Base-by-base conservation (phyloP, 2,797 vertebrate genomes). In the Scomberomorus guttatus region DNA sequence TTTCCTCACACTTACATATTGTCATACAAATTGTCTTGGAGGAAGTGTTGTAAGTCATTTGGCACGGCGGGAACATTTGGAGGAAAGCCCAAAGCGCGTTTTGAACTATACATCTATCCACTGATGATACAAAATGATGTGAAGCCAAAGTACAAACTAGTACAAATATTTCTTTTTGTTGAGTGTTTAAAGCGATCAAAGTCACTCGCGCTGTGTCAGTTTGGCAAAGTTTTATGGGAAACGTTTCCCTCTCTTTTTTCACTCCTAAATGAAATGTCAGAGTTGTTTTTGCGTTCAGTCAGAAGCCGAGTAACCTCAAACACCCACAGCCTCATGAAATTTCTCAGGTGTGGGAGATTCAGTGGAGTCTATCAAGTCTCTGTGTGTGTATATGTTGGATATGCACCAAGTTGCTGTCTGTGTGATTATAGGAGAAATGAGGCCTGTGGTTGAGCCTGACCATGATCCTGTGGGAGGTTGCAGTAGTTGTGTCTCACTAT, bases 381-480 rank as follows among this genome's bases (percentile, higher is more conserved):
- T 46, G 68, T 86, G 72, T 86, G 72, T 80, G 69, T 72, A 39
- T 79, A 37, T 44, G 20, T 69, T 92, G 87, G 89, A 90, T 42
- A 48, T 70, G 64, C 58, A 83, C 90, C 88, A 90, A 85, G 72
- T 60, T 34, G 52, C 86, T 90, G 89, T 90, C 75, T 62, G 24
- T 86, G 80, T 87, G 85, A 91, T 90, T 85, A 83, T 83, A 87
- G 83, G 87, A 90, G 90, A 89, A 88, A 89, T 80, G 59, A 88
- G 75, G 68, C 81, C 87, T 81, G 79, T 75, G 83, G 86, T 91
- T 93, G 89, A 89, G 82, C 71, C 92, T 91, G 88, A 89, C 89
- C 92, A 79, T 87, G 86, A 90, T 87, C 80, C 68, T 79, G 84
- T 88, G 90, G 89, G 92, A 92, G 89, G 79, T 51, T 89, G 75